Conservation (phyloP, 1,140 invertebrate species). For the Coelopa frigida region DNA sequence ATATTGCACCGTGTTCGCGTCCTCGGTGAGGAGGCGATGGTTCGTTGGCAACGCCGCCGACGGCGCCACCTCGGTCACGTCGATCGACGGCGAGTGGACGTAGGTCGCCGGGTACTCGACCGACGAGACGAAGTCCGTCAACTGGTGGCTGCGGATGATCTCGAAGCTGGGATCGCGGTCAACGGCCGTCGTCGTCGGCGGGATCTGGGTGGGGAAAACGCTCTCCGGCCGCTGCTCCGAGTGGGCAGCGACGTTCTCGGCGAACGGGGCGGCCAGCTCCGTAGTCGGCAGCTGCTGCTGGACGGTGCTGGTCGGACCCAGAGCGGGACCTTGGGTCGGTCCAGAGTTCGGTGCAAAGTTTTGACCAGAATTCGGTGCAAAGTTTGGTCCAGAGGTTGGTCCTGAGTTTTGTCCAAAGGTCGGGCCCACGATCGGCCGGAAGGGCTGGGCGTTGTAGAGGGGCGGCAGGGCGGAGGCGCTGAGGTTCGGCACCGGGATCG, state of each 20-base stretch:
- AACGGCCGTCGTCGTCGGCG: conserved; percentile 6
- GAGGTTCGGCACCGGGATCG: conserved; percentile 50
- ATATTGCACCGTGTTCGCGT: conserved; percentile 5
- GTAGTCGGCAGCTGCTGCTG: conserved; percentile 15
- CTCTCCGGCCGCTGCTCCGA: conserved; percentile 26
- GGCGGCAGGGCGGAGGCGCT: conserved; percentile 50
- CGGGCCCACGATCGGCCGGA: too few relatives aligned
- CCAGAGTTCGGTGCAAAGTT: too few relatives aligned
- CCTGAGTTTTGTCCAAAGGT: too few relatives aligned
- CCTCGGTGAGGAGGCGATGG: background rate
- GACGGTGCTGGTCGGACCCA: conserved; percentile 6
- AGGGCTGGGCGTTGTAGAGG: conserved; percentile 52
- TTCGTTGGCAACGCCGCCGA: background rate
- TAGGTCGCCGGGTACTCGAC: conserved; percentile 58
- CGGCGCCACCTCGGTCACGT: conserved; percentile 25
- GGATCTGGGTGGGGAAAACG: conserved; percentile 16
- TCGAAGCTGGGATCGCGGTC: conserved; percentile 40
- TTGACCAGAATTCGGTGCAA: too few relatives aligned
- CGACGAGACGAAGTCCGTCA: conserved; percentile 56
- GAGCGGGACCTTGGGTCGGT: conserved; percentile 8
- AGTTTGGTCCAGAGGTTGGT: too few relatives aligned
- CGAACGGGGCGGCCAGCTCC: conserved; percentile 12
- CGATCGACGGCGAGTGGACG: conserved; percentile 56
- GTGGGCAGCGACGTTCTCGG: conserved; percentile 30
- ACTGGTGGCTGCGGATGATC: conserved; percentile 53